Evolutionary conservation across 2,888 invertebrate species (phyloP).

Genomic region (Cinara cedri): DNA sequence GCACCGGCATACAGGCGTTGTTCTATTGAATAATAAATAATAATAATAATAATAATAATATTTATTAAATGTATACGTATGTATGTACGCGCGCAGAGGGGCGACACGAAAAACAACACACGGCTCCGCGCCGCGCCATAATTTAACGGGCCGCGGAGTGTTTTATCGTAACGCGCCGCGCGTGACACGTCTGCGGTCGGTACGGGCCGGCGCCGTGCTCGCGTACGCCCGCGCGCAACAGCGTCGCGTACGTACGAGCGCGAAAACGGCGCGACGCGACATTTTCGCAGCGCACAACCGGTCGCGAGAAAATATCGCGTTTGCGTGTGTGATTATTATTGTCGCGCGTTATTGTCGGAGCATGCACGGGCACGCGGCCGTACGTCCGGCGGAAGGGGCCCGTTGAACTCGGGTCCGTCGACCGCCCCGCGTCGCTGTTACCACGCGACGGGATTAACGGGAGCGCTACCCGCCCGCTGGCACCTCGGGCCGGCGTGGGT

Average conservation of each 20-base stretch:
- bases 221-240: neutral
- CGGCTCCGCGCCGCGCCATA: slow-evolving; percentile 38
- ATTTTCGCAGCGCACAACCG: neutral
- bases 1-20: slow-evolving; percentile 41
- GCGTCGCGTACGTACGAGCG: slow-evolving; percentile 11
- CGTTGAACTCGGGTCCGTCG: too few species aligned
- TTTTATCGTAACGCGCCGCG: neutral
- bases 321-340: too few species aligned
- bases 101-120: neutral
- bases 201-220: slow-evolving; percentile 17
- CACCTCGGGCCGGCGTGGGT: too few species aligned
- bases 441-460: too few species aligned
- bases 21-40: slow-evolving; percentile 56
- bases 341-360: too few species aligned
- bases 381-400: too few species aligned
- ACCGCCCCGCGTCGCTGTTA: too few species aligned
- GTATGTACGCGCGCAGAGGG: neutral
- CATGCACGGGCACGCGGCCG: too few species aligned
- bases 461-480: too few species aligned
- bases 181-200: slow-evolving; percentile 47
- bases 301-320: too few species aligned
- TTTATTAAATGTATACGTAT: neutral
- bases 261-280: slow-evolving; percentile 36
- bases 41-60: slow-evolving; percentile 25
- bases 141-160: slow-evolving; percentile 29